Evolutionary conservation across 2,888 invertebrate genomes (phyloP), one percentile per base, ranked within the genome.

Genomic region (Trichogramma dendrolimi): DNA sequence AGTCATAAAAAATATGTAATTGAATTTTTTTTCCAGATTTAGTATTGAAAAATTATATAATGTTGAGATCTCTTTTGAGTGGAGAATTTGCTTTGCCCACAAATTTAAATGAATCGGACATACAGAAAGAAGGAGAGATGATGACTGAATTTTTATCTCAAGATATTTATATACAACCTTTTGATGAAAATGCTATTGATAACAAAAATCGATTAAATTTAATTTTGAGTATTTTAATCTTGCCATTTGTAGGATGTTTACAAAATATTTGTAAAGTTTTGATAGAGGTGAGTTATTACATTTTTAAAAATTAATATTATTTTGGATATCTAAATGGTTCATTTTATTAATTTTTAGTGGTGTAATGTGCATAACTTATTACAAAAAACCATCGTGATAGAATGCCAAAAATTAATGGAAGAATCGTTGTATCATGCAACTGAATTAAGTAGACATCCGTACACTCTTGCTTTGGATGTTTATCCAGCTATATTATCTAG

Each of bases 381-480:
- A 5, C 84, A 86, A 69, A 84, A 84, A 71, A 75, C 79, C 40
- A 79, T 85, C 8, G 69, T 88, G 61, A 82, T 81, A 62, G 78
- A 80, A 56, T 80, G 84, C 2, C 91, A 91, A 73, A 81, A 82
- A 71, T 77, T 81, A 14, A 80, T 85, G 40, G 90, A 90, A 76
- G 72, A 74, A 27, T 71, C 80, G 46, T 73, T 86, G 4, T 74
- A 74, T 38, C 71, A 77, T 44, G 73, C 74, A 58, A 70, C 72
- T 10, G 74, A 76, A 48, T 73, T 78, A 58, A 80, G 83, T 8
- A 71, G 67, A 42, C 90, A 90, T 80, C 90, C 91, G 0, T 90
- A 90, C 79, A 86, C 87, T 68, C 81, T 92, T 62, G 88, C 89
- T 48, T 81, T 92, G 67, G 91, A 92, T 67, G 71, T 80, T n/a